phyloP scores from a whole-genome alignment of 1,140 invertebrate genomes.

The Cheumatopsyche charites region DNA sequence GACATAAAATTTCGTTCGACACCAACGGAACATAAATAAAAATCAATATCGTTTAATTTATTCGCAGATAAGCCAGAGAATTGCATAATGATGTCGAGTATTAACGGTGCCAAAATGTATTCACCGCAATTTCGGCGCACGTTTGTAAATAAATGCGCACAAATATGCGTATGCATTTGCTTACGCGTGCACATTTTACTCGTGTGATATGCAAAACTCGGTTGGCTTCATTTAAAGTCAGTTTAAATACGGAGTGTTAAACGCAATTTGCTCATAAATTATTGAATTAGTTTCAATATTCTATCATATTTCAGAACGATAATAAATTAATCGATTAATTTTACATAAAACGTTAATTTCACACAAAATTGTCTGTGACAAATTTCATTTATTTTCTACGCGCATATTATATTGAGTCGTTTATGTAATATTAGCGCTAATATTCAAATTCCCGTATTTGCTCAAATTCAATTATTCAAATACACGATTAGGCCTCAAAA shows the following conservation, averaged over 20 bases:
- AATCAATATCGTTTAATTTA: conserved; percentile 33
- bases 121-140: conserved; percentile 27
- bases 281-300: too few relatives aligned
- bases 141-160: conserved; percentile 29
- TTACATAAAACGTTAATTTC: too few relatives aligned
- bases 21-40: background rate
- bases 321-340: too few relatives aligned
- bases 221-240: conserved; percentile 15
- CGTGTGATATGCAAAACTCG: background rate
- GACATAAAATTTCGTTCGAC: too few relatives aligned
- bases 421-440: background rate
- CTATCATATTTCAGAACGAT: too few relatives aligned
- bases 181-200: too few relatives aligned
- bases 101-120: conserved; percentile 33
- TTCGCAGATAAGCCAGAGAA: conserved; percentile 31
- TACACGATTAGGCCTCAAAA: background rate
- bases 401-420: too few relatives aligned
- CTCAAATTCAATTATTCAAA: conserved; percentile 9
- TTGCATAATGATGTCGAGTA: conserved; percentile 31
- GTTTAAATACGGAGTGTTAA: too few relatives aligned
- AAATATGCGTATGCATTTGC: conserved; percentile 2
- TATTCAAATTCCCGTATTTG: background rate
- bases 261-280: too few relatives aligned
- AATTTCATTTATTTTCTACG: too few relatives aligned
- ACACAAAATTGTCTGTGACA: too few relatives aligned